phyloP scores from a whole-genome alignment of 2,113 vertebrate genomes.

The Heptranchias perlo region DNA sequence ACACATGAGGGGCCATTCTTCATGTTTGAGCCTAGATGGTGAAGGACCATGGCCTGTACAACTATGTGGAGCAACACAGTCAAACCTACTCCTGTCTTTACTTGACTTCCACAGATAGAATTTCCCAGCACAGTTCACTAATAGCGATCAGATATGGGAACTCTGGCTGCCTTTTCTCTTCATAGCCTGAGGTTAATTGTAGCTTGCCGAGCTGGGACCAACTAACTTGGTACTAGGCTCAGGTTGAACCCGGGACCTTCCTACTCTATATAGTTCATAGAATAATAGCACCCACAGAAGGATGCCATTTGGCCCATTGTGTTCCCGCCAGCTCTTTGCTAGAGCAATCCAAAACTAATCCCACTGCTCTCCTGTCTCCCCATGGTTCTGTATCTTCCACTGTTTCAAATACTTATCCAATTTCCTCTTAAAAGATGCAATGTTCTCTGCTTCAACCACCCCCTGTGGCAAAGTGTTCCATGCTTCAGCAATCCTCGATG shows the following conservation, averaged over 20 bases:
- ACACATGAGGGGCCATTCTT: neutral
- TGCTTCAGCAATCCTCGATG: neutral
- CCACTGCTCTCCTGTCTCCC: neutral
- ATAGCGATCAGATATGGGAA: neutral
- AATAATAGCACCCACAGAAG: neutral
- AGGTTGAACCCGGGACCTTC: too few relatives aligned
- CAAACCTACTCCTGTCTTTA: neutral
- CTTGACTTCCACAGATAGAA: neutral
- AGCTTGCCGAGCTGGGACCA: neutral
- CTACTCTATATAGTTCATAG: neutral
- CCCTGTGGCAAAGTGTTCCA: neutral
- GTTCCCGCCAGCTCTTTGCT: neutral
- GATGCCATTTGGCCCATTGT: neutral
- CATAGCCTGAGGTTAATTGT: neutral
- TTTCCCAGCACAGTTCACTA: neutral
- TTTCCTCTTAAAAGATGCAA: neutral
- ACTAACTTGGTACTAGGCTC: neutral
- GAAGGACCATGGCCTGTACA: neutral
- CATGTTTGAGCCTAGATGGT: neutral
- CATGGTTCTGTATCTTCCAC: neutral
- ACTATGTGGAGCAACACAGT: neutral
- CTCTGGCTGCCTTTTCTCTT: neutral
- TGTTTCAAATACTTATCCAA: neutral
- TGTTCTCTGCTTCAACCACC: neutral
- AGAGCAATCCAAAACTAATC: neutral